These are phyloP conservation scores for Leptopilina syphax DNA, from an alignment of 2,888 invertebrate species.

Conservation along the genomic window DNA sequence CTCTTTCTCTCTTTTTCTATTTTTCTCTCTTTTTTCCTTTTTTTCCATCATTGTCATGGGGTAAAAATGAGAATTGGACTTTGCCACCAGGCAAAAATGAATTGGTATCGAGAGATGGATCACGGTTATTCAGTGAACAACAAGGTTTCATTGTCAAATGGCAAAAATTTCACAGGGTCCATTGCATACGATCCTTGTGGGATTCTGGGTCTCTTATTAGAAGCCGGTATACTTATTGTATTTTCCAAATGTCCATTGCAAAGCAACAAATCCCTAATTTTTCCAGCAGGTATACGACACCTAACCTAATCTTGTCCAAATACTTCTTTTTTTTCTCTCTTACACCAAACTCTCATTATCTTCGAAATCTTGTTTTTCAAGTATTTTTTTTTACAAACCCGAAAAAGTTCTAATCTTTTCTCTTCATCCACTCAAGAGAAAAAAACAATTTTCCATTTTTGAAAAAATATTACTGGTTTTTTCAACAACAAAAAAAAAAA, in stretches of 20 bases:
- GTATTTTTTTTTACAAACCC: not conserved
- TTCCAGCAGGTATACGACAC: slow-evolving; percentile 24
- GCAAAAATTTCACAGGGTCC: slow-evolving; percentile 42
- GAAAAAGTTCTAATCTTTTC: not conserved
- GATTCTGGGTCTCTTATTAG: not conserved
- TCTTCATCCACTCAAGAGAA: too few relatives aligned
- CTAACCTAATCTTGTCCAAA: slow-evolving; percentile 17
- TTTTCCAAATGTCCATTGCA: slow-evolving; percentile 6
- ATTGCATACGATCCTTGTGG: slow-evolving; percentile 38
- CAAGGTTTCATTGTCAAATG: slow-evolving; percentile 49
- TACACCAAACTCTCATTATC: slow-evolving; percentile 14
- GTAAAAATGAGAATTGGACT: slow-evolving; percentile 52
- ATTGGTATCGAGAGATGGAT: slow-evolving; percentile 42
- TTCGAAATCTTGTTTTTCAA: not conserved
- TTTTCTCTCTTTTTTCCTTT: slow-evolving; percentile 14
- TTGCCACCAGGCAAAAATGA: slow-evolving; percentile 51
- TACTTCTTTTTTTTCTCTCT: not conserved
- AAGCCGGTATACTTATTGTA: slow-evolving; percentile 12
- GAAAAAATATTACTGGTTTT: too few relatives aligned
- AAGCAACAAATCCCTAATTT: slow-evolving; percentile 26
- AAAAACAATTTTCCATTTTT: too few relatives aligned
- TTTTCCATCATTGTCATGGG: slow-evolving; percentile 49
- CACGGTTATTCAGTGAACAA: slow-evolving; percentile 51
- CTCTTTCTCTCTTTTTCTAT: slow-evolving; percentile 36
- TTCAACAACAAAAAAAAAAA: too few relatives aligned